These are phyloP conservation scores for Gobio gobio DNA, from an alignment of 2,113 vertebrate genomes.

Conservation along the genomic window DNA sequence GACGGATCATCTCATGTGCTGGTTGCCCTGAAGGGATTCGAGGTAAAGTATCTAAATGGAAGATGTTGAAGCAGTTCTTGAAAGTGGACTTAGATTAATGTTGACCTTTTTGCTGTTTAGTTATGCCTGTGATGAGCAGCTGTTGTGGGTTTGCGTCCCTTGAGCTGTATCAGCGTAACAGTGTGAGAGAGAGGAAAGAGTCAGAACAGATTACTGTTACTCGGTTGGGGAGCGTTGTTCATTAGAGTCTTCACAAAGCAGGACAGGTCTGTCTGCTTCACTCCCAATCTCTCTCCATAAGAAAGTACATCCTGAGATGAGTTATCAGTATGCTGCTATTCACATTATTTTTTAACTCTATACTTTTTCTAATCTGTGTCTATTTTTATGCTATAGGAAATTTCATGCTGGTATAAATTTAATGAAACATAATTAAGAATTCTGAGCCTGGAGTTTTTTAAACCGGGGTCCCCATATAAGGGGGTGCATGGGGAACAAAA, in stretches of 20 bases:
- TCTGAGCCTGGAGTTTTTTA: too few relatives aligned
- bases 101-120: slow-evolving; percentile 43
- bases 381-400: too few relatives aligned
- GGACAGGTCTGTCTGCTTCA: slow-evolving; percentile 20
- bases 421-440: too few relatives aligned
- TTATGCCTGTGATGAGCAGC: slow-evolving; percentile 38
- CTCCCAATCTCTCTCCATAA: slow-evolving; percentile 14
- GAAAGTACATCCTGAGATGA: slow-evolving; percentile 12
- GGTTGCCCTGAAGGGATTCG: slow-evolving; percentile 9
- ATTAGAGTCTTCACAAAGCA: slow-evolving; percentile 45
- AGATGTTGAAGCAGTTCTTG: neutral
- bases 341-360: neutral
- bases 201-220: slow-evolving; percentile 50
- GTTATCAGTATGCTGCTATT: neutral
- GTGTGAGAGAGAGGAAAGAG: slow-evolving; percentile 34
- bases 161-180: slow-evolving; percentile 23
- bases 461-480: too few relatives aligned
- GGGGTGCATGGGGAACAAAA: too few relatives aligned
- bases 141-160: slow-evolving; percentile 6
- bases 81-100: slow-evolving; percentile 37
- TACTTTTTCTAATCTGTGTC: neutral
- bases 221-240: slow-evolving; percentile 43
- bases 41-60: slow-evolving; percentile 22
- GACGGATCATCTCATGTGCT: slow-evolving; percentile 12
- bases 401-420: too few relatives aligned